A percentile compares a stretch with the other conserved stretches of the same genome.
Evolutionary conservation across 2,113 vertebrate species (phyloP).

Genomic region (Pteruthius melanotis): DNA sequence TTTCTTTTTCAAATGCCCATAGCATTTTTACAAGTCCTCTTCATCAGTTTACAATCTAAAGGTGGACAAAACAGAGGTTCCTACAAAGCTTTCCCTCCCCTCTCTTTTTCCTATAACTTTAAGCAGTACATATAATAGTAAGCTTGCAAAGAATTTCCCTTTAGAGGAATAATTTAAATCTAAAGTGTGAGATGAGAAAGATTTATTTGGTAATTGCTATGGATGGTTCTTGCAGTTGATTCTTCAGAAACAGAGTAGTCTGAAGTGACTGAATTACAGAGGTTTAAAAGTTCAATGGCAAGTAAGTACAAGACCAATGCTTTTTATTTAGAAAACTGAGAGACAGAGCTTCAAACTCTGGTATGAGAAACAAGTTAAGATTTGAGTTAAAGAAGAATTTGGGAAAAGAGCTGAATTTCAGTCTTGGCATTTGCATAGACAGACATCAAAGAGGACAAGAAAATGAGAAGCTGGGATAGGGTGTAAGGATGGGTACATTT

Average conservation of each 20-base stretch:
- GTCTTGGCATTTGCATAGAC: neutral
- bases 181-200: neutral
- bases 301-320: neutral
- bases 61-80: neutral
- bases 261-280: neutral
- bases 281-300: neutral
- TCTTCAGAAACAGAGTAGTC: neutral
- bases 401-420: neutral
- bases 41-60: neutral
- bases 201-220: neutral
- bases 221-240: neutral
- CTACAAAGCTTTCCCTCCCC: neutral
- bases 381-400: neutral
- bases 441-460: neutral
- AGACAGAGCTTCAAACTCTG: neutral
- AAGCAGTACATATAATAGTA: neutral
- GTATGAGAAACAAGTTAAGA: neutral
- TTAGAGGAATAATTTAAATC: neutral
- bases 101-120: neutral
- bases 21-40: neutral
- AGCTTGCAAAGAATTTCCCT: neutral
- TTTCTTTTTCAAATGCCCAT: neutral
- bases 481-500: neutral
- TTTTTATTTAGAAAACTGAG: neutral
- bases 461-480: neutral